Base-by-base conservation (phyloP, 2,888 invertebrate species). In the Halocaridina rubra region DNA sequence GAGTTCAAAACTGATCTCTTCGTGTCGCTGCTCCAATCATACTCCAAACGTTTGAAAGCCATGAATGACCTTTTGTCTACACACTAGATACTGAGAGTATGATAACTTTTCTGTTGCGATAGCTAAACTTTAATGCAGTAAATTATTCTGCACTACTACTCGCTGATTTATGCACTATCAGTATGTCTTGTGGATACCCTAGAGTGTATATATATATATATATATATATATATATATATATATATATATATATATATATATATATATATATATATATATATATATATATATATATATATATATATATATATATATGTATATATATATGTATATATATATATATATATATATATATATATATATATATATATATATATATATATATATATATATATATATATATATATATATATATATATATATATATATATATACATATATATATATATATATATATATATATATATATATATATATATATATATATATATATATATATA, bases 301-400 rank as follows among this genome's bases (percentile, higher is more conserved):
- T 53, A 69, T 69, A 27, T 69, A 69, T 33, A 24, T 71, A 71
- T 22, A 24, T 33, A 32, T 32, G n/a, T 33, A 71, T 71, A 24
- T 71, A 71, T 33, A 32, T 32, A 71, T 33, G 24, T 78, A 67
- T 61, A 76, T 57, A 76, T 57, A 64, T 57, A 76, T 57, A 76
- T 57, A 76, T 57, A 76, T 57, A 76, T 57, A 76, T 57, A 76
- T 57, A 76, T 57, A 76, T 57, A 76, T 19, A 76, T 57, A 76
- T 19, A 76, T 57, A 76, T 19, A 76, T 57, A 76, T 19, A 76
- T 57, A 76, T 19, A 76, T 57, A 76, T 19, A 76, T 53, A 76
- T 57, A 64, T 57, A 5, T 57, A 64, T 57, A 64, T 22, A 64
- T 57, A 64, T 22, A 64, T 57, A 64, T 22, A 64, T 57, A 64